Percentiles rank a stretch among this genome's conserved stretches.
These are phyloP conservation scores for Tichodroma muraria DNA, from an alignment of 2,113 vertebrate genomes.

Conservation along the genomic window DNA sequence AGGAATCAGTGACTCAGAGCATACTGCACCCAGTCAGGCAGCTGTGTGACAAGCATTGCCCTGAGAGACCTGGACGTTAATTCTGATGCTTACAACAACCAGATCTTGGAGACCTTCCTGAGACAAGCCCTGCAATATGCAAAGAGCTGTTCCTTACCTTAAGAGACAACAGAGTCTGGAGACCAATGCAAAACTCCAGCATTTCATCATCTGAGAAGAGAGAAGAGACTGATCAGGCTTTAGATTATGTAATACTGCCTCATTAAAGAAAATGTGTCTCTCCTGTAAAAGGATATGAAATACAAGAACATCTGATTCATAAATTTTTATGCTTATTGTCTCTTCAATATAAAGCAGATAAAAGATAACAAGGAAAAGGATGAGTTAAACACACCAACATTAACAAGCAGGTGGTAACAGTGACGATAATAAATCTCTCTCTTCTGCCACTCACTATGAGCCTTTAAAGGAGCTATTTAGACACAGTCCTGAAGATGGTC, in stretches of 20 bases:
- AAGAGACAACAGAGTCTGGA: conserved; percentile 86
- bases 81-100: neutral
- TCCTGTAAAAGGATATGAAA: neutral
- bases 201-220: conserved; percentile 78
- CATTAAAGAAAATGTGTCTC: neutral
- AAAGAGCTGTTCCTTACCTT: conserved; percentile 75
- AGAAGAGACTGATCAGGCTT: neutral
- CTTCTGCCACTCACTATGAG: neutral
- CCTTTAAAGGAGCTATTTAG: neutral
- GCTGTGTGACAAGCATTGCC: neutral
- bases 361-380: neutral
- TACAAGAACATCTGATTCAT: neutral
- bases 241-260: neutral
- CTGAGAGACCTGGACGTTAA: neutral
- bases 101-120: neutral
- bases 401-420: neutral
- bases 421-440: neutral
- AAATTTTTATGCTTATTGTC: neutral
- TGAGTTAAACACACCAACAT: neutral
- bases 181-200: conserved; percentile 84
- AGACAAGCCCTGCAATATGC: neutral
- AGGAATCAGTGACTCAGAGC: neutral
- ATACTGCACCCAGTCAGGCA: neutral
- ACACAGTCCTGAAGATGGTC: neutral
- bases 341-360: neutral